phyloP scores from a whole-genome alignment of 2,888 invertebrate genomes.

The Cantharis flavilabris region DNA sequence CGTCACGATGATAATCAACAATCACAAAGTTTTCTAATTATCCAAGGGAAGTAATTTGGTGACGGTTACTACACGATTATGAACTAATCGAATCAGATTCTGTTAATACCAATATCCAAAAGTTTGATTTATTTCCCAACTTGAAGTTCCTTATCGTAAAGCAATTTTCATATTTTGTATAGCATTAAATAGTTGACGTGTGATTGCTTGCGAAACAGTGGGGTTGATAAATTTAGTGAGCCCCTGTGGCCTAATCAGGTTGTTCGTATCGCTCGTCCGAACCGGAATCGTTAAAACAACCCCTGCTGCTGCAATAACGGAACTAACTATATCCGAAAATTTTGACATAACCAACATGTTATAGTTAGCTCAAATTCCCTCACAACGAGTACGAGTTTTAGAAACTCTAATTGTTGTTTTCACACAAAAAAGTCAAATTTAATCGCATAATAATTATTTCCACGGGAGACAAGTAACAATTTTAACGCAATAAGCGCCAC shows the following conservation, averaged over 20 bases:
- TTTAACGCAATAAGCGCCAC: neutral
- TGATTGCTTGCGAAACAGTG: slow-evolving; percentile 18
- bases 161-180: slow-evolving; percentile 12
- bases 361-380: neutral
- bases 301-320: slow-evolving; percentile 22
- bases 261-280: slow-evolving; percentile 20
- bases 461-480: neutral
- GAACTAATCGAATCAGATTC: slow-evolving; percentile 15
- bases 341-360: neutral
- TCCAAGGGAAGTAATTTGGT: slow-evolving; percentile 26
- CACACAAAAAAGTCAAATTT: neutral
- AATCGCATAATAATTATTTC: neutral
- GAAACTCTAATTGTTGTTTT: neutral
- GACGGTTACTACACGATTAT: slow-evolving; percentile 21
- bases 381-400: neutral
- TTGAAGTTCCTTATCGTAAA: neutral
- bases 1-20: slow-evolving; percentile 23
- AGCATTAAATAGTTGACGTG: slow-evolving; percentile 29
- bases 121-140: neutral
- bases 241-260: slow-evolving; percentile 30
- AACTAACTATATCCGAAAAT: slow-evolving; percentile 19
- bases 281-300: slow-evolving; percentile 26
- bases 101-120: neutral
- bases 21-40: slow-evolving; percentile 31
- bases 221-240: slow-evolving; percentile 29